Conservation (phyloP, 2,797 vertebrate genomes). For the Mus spretus region DNA sequence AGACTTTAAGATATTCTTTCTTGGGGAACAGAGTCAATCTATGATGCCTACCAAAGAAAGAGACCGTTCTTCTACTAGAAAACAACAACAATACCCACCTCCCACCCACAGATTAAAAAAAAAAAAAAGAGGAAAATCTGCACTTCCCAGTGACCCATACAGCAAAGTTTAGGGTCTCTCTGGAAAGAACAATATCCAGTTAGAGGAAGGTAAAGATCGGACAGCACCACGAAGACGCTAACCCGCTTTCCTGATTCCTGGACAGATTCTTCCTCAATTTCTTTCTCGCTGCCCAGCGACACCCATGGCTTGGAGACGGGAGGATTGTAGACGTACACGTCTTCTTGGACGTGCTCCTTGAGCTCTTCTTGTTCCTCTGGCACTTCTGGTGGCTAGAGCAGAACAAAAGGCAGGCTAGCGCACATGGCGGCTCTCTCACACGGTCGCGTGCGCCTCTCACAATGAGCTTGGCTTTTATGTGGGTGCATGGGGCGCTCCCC, state of each 20-base stretch:
- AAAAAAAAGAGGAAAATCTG: background rate
- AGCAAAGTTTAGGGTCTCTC: background rate
- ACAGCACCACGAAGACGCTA: slow-evolving; percentile 69
- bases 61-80: background rate
- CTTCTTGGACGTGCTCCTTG: slow-evolving; percentile 78
- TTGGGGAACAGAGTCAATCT: background rate
- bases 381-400: slow-evolving; percentile 87
- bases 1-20: background rate
- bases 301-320: slow-evolving; percentile 91
- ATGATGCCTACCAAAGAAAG: background rate
- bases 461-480: background rate
- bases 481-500: background rate
- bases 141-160: background rate
- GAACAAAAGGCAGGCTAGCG: slow-evolving; percentile 56
- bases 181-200: background rate
- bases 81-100: background rate
- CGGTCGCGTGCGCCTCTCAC: background rate
- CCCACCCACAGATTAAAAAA: background rate
- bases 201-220: background rate
- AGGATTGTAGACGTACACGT: slow-evolving; percentile 84
- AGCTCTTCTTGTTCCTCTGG: slow-evolving; percentile 83
- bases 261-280: slow-evolving; percentile 94
- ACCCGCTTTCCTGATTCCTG: slow-evolving; percentile 91
- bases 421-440: background rate
- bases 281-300: slow-evolving; percentile 94